phyloP scores from a whole-genome alignment of 1,140 invertebrate species.

The Trinorchestia longiramus region DNA sequence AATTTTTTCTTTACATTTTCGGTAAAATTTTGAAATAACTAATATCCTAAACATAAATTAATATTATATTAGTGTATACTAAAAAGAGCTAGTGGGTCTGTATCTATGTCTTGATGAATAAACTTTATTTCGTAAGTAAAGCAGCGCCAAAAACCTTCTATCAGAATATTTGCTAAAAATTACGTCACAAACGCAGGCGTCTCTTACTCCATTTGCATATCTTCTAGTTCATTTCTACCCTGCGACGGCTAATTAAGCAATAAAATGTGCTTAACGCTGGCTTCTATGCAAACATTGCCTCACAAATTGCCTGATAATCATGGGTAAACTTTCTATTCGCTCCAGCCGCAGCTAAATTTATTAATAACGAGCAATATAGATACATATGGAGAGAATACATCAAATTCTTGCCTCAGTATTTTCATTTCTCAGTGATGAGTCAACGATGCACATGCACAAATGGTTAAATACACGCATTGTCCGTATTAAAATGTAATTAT shows the following conservation, averaged over 20 bases:
- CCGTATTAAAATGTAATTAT: conserved; percentile 31
- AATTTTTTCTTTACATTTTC: no score
- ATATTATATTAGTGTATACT: not conserved
- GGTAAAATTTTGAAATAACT: no score
- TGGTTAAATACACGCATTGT: not conserved
- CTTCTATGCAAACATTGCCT: not conserved
- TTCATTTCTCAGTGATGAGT: not conserved
- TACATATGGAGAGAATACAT: no score
- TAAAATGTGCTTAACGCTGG: not conserved
- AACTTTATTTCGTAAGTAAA: no score
- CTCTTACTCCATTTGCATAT: not conserved
- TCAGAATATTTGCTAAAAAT: no score
- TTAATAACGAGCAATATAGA: no score
- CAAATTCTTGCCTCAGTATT: not conserved
- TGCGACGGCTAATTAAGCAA: not conserved
- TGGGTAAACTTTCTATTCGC: not conserved
- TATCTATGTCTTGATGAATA: no score
- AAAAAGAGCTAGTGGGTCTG: no score
- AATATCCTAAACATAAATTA: not conserved
- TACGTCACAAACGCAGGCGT: not conserved
- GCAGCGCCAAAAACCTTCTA: no score
- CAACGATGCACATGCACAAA: not conserved
- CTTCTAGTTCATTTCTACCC: not conserved
- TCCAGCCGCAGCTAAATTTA: no score
- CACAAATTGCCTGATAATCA: not conserved